These are phyloP conservation scores for Mohoua ochrocephala DNA, from an alignment of 2,113 vertebrate species.

Conservation along the genomic window DNA sequence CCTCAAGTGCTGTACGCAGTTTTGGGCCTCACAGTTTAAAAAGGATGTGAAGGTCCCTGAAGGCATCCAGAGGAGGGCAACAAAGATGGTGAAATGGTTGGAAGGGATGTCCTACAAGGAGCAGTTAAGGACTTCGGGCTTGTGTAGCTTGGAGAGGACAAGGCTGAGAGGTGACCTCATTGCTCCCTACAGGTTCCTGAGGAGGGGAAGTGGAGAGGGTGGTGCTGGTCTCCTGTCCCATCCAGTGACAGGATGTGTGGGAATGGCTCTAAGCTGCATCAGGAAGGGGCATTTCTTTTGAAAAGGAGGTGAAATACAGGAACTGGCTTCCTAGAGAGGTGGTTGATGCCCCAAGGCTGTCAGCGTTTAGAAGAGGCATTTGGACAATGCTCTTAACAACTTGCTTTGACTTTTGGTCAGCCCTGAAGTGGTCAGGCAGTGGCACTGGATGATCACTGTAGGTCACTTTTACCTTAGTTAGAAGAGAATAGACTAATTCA, in stretches of 20 bases:
- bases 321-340: not conserved
- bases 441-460: not conserved
- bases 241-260: fast-evolving
- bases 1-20: no score
- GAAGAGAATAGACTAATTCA: not conserved
- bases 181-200: not conserved
- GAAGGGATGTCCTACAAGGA: not conserved
- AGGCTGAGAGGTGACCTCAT: not conserved
- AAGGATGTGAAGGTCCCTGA: not conserved
- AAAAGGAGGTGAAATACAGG: not conserved
- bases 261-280: not conserved
- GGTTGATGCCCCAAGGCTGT: not conserved
- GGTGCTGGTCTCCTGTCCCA: not conserved
- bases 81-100: not conserved
- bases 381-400: not conserved
- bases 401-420: not conserved
- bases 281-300: fast-evolving
- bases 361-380: not conserved
- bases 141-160: not conserved
- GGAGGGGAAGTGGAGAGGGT: not conserved
- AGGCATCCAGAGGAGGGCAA: not conserved
- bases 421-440: not conserved
- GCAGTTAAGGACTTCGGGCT: not conserved
- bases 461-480: not conserved
- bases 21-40: not conserved